Evolutionary conservation across 2,113 vertebrate species (phyloP).

Genomic region (Gallinago media): DNA sequence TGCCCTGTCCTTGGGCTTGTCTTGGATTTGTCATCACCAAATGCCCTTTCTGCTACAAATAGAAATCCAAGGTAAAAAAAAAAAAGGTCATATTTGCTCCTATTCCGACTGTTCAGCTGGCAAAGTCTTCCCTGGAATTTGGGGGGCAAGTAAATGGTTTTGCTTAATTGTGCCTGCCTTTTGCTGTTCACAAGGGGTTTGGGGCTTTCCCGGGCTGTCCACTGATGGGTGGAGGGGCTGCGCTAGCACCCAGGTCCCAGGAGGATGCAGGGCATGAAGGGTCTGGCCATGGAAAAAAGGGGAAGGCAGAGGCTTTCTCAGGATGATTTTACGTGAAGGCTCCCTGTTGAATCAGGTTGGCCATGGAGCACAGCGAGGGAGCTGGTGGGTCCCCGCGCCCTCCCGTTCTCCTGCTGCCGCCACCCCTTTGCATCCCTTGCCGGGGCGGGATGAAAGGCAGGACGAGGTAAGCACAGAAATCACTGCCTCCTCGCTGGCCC

Average conservation of each 20-base stretch:
- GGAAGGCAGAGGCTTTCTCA: not conserved
- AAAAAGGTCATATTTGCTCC: not conserved
- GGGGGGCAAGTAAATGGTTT: not conserved
- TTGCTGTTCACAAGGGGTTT: not conserved
- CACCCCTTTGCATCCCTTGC: too few species aligned
- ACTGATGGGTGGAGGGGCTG: rapidly evolving
- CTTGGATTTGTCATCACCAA: not conserved
- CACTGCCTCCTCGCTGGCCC: rapidly evolving
- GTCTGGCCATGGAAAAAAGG: not conserved
- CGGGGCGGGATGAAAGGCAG: not conserved
- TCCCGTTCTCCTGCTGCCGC: not conserved
- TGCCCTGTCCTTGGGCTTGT: not conserved
- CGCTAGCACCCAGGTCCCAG: not conserved
- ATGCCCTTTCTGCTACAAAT: not conserved
- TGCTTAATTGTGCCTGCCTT: not conserved
- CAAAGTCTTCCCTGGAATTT: not conserved
- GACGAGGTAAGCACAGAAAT: not conserved
- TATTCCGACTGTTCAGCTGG: not conserved
- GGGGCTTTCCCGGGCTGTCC: not conserved
- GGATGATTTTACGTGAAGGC: rapidly evolving
- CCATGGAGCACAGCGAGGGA: rapidly evolving
- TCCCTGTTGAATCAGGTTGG: not conserved
- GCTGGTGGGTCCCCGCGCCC: not conserved
- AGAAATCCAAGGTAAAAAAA: not conserved
- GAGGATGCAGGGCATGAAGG: not conserved